phyloP scores from a whole-genome alignment of 2,797 vertebrate genomes.

The Gephyroberyx darwinii region DNA sequence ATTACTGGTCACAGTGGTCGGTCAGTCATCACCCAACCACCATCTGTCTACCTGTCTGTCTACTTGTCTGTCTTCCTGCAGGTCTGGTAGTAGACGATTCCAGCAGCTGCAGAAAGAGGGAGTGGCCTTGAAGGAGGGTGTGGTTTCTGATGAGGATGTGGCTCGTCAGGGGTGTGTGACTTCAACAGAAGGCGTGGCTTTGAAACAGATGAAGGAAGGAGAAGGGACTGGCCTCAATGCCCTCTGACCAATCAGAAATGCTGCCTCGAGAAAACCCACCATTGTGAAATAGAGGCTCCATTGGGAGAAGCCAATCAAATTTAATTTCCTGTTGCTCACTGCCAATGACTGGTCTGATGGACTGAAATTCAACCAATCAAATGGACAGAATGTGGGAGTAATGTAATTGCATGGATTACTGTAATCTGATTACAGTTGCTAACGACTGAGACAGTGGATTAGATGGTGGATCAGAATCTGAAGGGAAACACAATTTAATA shows the following conservation, averaged over 20 bases:
- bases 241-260: constrained; percentile 57
- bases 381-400: too few relatives aligned
- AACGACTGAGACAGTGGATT: too few relatives aligned
- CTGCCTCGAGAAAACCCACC: neutral
- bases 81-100: constrained; percentile 25
- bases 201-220: constrained; percentile 67
- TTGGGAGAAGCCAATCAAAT: neutral
- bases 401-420: too few relatives aligned
- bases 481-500: too few relatives aligned
- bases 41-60: neutral
- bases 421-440: too few relatives aligned
- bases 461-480: too few relatives aligned
- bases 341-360: too few relatives aligned
- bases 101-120: constrained; percentile 1
- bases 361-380: too few relatives aligned
- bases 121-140: neutral
- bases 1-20: too few relatives aligned
- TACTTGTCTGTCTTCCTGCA: constrained; percentile 11
- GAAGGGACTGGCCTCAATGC: constrained; percentile 62
- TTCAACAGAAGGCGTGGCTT: constrained; percentile 24
- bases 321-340: too few relatives aligned
- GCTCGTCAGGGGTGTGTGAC: neutral
- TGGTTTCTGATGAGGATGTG: neutral
- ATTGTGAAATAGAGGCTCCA: neutral
- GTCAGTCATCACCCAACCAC: too few relatives aligned